Evolutionary conservation across 2,888 invertebrate species (phyloP).

Genomic region (Leptopterna dolabrata): DNA sequence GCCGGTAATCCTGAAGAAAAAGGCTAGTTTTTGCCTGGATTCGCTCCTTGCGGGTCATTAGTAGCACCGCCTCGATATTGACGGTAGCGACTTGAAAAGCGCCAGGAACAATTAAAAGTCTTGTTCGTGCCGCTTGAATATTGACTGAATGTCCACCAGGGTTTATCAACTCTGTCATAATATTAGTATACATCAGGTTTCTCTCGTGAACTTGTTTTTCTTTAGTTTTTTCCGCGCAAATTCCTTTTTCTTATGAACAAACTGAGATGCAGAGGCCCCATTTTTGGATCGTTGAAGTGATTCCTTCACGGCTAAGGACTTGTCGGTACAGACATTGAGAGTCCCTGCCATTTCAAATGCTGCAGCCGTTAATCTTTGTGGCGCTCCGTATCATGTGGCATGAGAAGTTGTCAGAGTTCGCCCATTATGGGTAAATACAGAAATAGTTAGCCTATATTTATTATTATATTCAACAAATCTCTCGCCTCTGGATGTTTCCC

Average conservation of each 20-base stretch:
- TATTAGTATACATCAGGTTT: neutral
- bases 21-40: neutral
- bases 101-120: neutral
- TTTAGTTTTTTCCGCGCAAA: neutral
- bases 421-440: too few relatives aligned
- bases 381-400: too few relatives aligned
- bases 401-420: too few relatives aligned
- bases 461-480: too few relatives aligned
- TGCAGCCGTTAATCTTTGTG: too few relatives aligned
- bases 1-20: neutral
- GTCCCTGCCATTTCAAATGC: neutral
- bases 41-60: neutral
- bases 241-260: neutral
- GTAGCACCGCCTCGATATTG: neutral
- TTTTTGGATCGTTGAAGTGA: neutral
- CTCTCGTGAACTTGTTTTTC: neutral
- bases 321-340: neutral
- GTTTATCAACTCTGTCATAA: neutral
- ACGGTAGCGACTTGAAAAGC: neutral
- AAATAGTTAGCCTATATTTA: too few relatives aligned
- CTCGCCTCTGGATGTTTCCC: too few relatives aligned
- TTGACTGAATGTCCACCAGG: neutral
- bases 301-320: neutral
- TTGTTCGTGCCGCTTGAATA: neutral
- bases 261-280: neutral